A percentile compares a stretch with the other conserved stretches of the same genome.
phyloP scores from a whole-genome alignment of 1,140 invertebrate genomes.

The Adelges cooleyi region DNA sequence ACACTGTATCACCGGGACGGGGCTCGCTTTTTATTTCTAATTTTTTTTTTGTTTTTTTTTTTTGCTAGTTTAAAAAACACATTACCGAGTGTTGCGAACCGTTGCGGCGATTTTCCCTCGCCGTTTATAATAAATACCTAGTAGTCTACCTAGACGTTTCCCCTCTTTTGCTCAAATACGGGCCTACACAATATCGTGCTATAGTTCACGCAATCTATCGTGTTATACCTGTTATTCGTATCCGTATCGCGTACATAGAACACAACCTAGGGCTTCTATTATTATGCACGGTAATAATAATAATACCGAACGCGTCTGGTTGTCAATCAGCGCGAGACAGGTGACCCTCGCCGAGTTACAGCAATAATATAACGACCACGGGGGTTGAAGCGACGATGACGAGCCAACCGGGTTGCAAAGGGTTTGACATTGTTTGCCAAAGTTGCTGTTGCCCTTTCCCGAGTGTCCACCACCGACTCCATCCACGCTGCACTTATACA shows the following conservation, averaged over 20 bases:
- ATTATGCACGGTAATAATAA: too few relatives aligned
- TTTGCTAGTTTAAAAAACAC: background rate
- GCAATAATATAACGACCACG: background rate
- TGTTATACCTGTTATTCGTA: slow-evolving; percentile 12
- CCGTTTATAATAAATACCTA: background rate
- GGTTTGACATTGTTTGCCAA: slow-evolving; percentile 17
- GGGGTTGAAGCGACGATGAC: background rate
- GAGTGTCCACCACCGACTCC: background rate
- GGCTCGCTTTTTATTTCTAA: too few relatives aligned
- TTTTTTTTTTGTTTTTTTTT: background rate
- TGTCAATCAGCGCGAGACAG: slow-evolving; percentile 23
- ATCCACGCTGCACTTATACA: too few relatives aligned
- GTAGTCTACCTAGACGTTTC: background rate
- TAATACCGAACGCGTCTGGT: background rate
- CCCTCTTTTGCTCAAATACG: too few relatives aligned
- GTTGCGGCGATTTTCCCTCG: too few relatives aligned
- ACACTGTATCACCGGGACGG: too few relatives aligned
- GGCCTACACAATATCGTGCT: too few relatives aligned
- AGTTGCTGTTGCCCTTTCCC: background rate
- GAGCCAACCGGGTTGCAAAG: background rate
- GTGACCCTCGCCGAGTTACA: background rate
- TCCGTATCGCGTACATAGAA: too few relatives aligned
- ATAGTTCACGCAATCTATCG: slow-evolving; percentile 24
- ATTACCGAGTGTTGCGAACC: too few relatives aligned
- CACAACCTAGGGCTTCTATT: too few relatives aligned